Evolutionary conservation across 92 coral and sea anemone species (phyloP).

Genomic region (Zoanthus solanderi): DNA sequence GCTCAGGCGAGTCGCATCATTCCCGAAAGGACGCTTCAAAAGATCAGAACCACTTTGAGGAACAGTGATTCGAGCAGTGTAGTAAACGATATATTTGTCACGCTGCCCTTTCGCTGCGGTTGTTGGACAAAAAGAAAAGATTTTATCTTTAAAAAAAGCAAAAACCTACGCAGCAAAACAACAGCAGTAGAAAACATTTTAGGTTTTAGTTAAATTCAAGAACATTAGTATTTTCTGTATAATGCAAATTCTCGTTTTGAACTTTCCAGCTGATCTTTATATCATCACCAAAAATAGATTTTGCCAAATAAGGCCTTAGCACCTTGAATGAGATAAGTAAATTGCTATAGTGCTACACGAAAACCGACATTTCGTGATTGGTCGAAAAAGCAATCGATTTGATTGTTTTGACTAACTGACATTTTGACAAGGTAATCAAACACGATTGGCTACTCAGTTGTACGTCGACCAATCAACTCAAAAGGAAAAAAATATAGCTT

Average conservation of each 20-base stretch:
- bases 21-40: slow-evolving; percentile 50
- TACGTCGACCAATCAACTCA: slow-evolving; percentile 71
- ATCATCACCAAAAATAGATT: slow-evolving; percentile 91
- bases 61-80: slow-evolving; percentile 62
- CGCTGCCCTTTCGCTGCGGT: not conserved
- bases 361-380: slow-evolving; percentile 44
- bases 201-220: slow-evolving; percentile 8
- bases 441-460: slow-evolving; percentile 72
- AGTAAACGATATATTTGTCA: slow-evolving; percentile 75
- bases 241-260: slow-evolving; percentile 12
- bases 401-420: slow-evolving; percentile 89
- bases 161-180: not conserved
- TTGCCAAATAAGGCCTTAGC: slow-evolving; percentile 85
- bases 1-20: slow-evolving; percentile 34
- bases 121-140: not conserved
- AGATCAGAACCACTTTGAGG: slow-evolving; percentile 72
- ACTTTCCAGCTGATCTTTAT: slow-evolving; percentile 84
- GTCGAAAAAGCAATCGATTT: slow-evolving; percentile 71
- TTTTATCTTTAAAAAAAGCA: not conserved
- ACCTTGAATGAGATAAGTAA: slow-evolving; percentile 44
- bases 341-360: slow-evolving; percentile 1
- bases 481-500: slow-evolving; percentile 63
- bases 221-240: slow-evolving; percentile 8
- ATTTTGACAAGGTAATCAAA: slow-evolving; percentile 55
- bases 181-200: not conserved